Base-by-base conservation (phyloP, 2,797 vertebrate species). In the Falco biarmicus region DNA sequence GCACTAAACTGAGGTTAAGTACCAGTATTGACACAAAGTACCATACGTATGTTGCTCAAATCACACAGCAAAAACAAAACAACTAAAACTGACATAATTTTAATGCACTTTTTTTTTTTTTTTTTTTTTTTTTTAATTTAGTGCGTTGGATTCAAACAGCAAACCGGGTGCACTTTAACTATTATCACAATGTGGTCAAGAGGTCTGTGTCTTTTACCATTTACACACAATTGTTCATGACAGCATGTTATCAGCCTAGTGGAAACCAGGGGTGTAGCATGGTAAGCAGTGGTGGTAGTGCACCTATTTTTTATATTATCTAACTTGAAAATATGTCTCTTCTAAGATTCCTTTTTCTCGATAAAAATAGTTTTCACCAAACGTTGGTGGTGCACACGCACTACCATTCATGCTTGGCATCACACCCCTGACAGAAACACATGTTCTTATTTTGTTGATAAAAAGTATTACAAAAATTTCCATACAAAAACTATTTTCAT, bases 391-490 rank as follows among this genome's bases (percentile, higher is more conserved):
- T 98, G 98, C 97, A 87, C 98, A 98, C 97, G 96, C 98, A 98
- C 98, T 98, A 98, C 98, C 98, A 98, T 97, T 98, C 98, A 98
- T 98, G 98, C 98, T 98, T 97, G 95, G 97, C 98, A 98, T 98
- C 98, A 98, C 98, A 98, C 98, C 98, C 95, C 98, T 95, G 98
- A 97, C 93, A 75, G 97, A 96, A 98, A 98, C 97, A 97, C 97
- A 93, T 97, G 98, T 98, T 98, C 97, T 96, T 97, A 97, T 98
- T 98, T 98, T 98, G 98, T 99, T 99, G 98, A 99, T 99, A 99
- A 99, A 99, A 99, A 99, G 99, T 98, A 99, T 99, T 99, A 99
- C 98, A 99, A 99, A 99, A 99, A 98, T 98, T 99, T 98, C 99
- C 98, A 98, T 99, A 99, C 99, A 99, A 99, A 99, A 99, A 99